Evolutionary conservation across 2,113 vertebrate genomes (phyloP).

Genomic region (Heloderma charlesbogerti): DNA sequence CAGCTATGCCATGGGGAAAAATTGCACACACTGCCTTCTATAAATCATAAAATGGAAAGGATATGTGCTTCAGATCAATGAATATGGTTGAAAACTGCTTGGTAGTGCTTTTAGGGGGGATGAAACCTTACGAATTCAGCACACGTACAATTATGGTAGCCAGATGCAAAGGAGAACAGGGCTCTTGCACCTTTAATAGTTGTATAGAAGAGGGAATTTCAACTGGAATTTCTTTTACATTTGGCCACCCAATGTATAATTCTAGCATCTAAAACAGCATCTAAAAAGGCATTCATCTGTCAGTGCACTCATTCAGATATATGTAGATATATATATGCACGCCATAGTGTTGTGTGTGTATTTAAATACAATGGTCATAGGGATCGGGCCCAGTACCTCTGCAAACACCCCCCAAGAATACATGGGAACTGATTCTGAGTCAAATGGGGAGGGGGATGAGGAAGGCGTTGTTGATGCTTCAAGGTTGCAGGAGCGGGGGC

Average conservation of each 20-base stretch:
- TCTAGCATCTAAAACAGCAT: too few species aligned
- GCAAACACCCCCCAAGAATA: too few species aligned
- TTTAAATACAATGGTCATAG: neutral
- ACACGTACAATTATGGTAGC: neutral
- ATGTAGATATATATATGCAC: too few species aligned
- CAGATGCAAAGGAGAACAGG: neutral
- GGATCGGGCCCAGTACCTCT: too few species aligned
- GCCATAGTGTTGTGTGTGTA: neutral
- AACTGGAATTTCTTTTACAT: too few species aligned
- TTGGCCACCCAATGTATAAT: too few species aligned
- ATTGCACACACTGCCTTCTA: neutral
- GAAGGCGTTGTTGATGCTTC: too few species aligned
- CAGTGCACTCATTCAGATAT: neutral
- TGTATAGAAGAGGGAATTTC: too few species aligned
- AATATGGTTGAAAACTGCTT: rapidly evolving
- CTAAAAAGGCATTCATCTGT: too few species aligned
- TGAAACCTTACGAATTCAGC: neutral
- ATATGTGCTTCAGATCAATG: neutral
- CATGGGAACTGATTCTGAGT: too few species aligned
- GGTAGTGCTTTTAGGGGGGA: neutral
- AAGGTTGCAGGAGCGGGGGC: too few species aligned
- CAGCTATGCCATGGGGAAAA: neutral
- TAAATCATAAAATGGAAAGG: rapidly evolving
- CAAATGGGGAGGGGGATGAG: too few species aligned
- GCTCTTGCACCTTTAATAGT: neutral